Percentiles rank a stretch among this genome's conserved stretches.
Evolutionary conservation across 2,888 invertebrate genomes (phyloP).

Genomic region (Calameuta pallipes): DNA sequence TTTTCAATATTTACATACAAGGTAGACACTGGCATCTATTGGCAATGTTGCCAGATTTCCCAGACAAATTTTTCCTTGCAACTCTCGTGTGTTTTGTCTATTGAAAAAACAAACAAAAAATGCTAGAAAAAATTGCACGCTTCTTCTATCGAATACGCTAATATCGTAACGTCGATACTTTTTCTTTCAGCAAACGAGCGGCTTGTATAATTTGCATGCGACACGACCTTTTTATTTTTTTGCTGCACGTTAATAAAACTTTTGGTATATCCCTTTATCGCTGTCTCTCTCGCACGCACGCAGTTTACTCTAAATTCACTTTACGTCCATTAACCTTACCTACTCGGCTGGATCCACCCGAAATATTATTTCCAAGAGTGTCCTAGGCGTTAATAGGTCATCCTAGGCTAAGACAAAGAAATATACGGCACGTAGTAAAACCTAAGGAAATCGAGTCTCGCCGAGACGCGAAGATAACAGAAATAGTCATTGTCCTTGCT

Average conservation of each 20-base stretch:
- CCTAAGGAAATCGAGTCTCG: background rate
- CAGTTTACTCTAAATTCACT: background rate
- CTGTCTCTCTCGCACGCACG: background rate
- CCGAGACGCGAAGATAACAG: background rate
- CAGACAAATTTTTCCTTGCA: background rate
- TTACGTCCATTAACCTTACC: background rate
- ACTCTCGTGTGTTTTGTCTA: background rate
- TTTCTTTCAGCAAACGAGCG: conserved; percentile 23
- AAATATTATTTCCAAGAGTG: background rate
- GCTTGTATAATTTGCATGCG: conserved; percentile 22
- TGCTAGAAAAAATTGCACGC: background rate
- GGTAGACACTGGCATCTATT: background rate
- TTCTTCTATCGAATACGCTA: background rate
- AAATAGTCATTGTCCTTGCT: background rate
- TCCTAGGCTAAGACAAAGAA: background rate
- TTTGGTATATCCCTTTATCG: background rate
- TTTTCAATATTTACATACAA: background rate
- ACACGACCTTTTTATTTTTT: background rate
- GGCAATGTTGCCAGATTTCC: background rate
- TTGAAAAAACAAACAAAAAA: background rate
- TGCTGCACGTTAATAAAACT: conserved; percentile 19
- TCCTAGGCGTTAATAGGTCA: background rate
- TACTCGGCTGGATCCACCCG: background rate
- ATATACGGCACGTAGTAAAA: background rate
- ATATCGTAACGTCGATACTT: conserved; percentile 4